Base-by-base conservation (phyloP, 2,888 invertebrate genomes). In the Agonopterix alstromeriana region DNA sequence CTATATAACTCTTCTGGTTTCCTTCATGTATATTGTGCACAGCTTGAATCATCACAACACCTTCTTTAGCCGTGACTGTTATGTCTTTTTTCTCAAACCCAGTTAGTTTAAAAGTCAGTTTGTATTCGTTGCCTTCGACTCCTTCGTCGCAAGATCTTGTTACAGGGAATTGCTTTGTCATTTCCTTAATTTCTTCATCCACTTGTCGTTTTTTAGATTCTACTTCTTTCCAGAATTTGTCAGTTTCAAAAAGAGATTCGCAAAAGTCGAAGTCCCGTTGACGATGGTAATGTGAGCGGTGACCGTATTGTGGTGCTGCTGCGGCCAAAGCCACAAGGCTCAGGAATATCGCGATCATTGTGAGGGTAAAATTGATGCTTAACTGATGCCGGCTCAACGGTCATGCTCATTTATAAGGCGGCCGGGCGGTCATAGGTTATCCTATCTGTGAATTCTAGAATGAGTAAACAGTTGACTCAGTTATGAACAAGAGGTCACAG, bases 21-120 rank as follows among this genome's bases (percentile, higher is more conserved):
- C 57, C 65, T 2, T 46, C 62, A 0, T 54, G 45, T 1, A 36
- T 50, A 17, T 65, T 67, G 48, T 73, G 76, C 0, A 62, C 55
- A 1, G 86, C 87, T 54, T 84, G 82, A 35, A 85, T 64, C 80
- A 84, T 80, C 40, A 85, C 49, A 17, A 78, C 45, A 1, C 82
- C 80, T 12, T 70, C 68, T 3, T 71, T 73, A 0, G 82, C 84
- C 48, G 85, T 86, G 8, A 87, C 85, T 0, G 70, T 60, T 8
- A 87, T 77, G 7, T 87, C 85, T 17, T 76, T 76, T 44, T 82
- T 80, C 0, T 77, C 67, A 48, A 70, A 86, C 0, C 74, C 80
- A 4, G 53, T 35, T 0, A 87, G 51, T 0, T 69, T 54, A 3
- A 87, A 70, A 0, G 61, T 71, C 1, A 87, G 57, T 42, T 67